Base-by-base conservation (phyloP, 2,888 invertebrate species). In the Athalia rosae region DNA sequence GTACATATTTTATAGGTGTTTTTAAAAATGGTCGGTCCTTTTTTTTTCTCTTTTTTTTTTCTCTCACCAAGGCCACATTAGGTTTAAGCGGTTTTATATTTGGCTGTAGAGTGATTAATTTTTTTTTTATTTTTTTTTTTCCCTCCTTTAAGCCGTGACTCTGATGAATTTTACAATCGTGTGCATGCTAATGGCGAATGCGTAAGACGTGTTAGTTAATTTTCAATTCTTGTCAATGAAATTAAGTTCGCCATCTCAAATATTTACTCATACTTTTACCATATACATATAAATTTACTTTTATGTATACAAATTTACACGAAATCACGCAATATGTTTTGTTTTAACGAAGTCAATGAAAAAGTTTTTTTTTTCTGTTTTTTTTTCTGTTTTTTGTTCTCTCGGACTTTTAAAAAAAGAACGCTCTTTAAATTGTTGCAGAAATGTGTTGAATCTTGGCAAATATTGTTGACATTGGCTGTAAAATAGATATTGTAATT, bases 391-490 rank as follows among this genome's bases (percentile, higher is more conserved):
- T n/a, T 47, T 64, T 47, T 47, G 48, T 67, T 67, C 50, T 48
- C 48, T 50, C 28, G 67, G 50, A 15, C 66, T 66, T 53, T 9
- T 53, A 53, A 59, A 53, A 48, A 45, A 76, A 77, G 76, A 62
- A 81, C 76, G 67, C 59, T 77, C 61, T 77, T 63, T 62, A 74
- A 80, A 82, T 78, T 48, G 56, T 63, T 76, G 64, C 28, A 11
- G 13, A 76, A 81, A 77, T 79, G 84, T 82, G 84, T 87, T 85
- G 88, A 82, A 85, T 84, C 85, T 87, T 85, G 86, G 85, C 85
- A 81, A 58, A 45, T 74, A 86, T 89, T 88, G 88, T 89, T 89
- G 86, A 89, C 87, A 88, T 88, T 87, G 88, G 86, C 88, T 89
- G 88, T 89, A 88, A 87, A 85, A 84, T 87, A 88, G 86, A 84